phyloP scores from a whole-genome alignment of 2,888 invertebrate species.

The Belgica antarctica region DNA sequence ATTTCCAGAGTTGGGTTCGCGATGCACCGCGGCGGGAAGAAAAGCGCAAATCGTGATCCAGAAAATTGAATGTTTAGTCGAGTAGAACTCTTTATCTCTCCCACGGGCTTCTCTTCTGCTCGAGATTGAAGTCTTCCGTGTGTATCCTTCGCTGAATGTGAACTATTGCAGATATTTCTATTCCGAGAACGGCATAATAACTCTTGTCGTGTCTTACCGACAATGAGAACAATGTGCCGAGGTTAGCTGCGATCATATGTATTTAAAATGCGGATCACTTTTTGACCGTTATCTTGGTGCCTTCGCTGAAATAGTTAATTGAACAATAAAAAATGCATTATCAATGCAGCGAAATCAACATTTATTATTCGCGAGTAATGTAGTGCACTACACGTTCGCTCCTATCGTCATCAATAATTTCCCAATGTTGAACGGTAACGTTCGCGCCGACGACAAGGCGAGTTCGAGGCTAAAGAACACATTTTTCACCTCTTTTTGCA shows the following conservation, averaged over 20 bases:
- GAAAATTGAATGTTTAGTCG: background rate
- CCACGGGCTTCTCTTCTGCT: background rate
- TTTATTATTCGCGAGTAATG: constrained; percentile 4
- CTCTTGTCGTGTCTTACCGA: constrained; percentile 29
- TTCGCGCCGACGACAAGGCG: background rate
- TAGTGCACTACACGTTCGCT: background rate
- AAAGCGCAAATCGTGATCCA: constrained; percentile 18
- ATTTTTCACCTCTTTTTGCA: background rate
- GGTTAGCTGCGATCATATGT: constrained; percentile 22
- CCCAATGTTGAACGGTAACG: constrained; percentile 16
- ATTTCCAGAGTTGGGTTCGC: constrained; percentile 11
- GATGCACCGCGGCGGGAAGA: background rate
- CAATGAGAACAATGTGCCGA: constrained; percentile 1
- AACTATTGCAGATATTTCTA: constrained; percentile 25
- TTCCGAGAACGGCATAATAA: constrained; percentile 1
- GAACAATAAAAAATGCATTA: background rate
- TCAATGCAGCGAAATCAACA: constrained; percentile 13
- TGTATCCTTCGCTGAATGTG: constrained; percentile 25
- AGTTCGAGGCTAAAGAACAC: background rate
- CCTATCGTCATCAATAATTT: constrained; percentile 20
- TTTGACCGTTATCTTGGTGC: constrained; percentile 1
- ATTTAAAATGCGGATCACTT: constrained; percentile 15
- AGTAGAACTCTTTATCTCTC: constrained; percentile 4
- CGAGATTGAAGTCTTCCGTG: background rate
- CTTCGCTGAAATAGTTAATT: constrained; percentile 18